Base-by-base conservation (phyloP, 2,888 invertebrate species). In the Melinaea marsaeus region DNA sequence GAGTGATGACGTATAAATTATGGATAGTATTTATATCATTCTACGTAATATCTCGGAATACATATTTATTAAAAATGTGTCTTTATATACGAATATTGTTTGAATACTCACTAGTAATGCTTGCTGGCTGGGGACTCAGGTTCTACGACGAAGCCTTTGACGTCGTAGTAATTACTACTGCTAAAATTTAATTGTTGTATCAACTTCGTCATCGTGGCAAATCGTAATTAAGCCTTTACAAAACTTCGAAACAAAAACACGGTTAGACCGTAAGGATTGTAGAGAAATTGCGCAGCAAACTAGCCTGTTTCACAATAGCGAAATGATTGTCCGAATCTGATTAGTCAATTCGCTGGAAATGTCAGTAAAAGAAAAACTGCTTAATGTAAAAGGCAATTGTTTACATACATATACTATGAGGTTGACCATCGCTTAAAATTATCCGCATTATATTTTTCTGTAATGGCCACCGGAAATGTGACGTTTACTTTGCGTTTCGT, bases 131-230 rank as follows among this genome's bases (percentile, higher is more conserved):
- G 76, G 57, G 77, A 72, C 67, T 76, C 74, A 60, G 83, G 83
- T 71, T 84, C 83, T 56, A 84, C 74, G 57, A 69, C 60, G 51
- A 64, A 62, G 79, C 79, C 77, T 69, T 80, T 82, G 69, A 81
- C 78, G 73, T 85, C 86, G 76, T 82, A 85, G 78, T 84, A 88
- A 79, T 81, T 88, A 90, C 85, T 90, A 90, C 88, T 91, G 88
- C 88, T 90, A 89, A 90, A 91, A 81, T 83, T 86, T 86, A 91
- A 90, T 77, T 90, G 90, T 81, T 88, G 88, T 82, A 91, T 81
- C 79, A 91, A 84, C 88, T 90, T 90, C 80, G 90, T 90, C 91
- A 91, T 91, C 83, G 79, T 90, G 88, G 74, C 65, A 73, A 89
- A 77, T 78, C 89, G 89, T 90, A 89, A 62, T 90, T 89, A 81